These are phyloP conservation scores for Ochropacha duplaris DNA, from an alignment of 2,888 invertebrate species.

Conservation along the genomic window DNA sequence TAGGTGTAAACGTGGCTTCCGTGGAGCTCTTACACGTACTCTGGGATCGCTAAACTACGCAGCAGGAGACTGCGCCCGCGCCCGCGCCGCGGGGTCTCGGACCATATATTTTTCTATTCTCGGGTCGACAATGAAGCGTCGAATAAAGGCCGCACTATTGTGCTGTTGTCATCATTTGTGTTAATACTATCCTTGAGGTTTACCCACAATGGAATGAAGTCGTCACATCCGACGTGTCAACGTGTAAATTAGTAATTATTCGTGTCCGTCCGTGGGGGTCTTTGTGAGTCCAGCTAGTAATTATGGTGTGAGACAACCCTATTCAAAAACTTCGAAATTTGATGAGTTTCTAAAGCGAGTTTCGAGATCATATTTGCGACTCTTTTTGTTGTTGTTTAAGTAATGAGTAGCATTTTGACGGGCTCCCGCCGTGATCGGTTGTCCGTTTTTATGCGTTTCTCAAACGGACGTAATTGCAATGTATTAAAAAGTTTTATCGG, in stretches of 20 bases:
- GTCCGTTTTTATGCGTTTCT: slow-evolving; percentile 67
- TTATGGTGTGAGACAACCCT: slow-evolving; percentile 54
- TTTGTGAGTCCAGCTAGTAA: slow-evolving; percentile 62
- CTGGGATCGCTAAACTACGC: slow-evolving; percentile 67
- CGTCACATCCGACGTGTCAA: slow-evolving; percentile 70
- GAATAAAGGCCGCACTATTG: slow-evolving; percentile 69
- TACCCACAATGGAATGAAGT: slow-evolving; percentile 78
- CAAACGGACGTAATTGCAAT: slow-evolving; percentile 73
- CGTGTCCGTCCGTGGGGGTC: slow-evolving; percentile 69
- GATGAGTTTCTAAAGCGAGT: slow-evolving; percentile 46
- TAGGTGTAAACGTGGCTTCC: slow-evolving; percentile 81
- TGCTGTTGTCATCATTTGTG: slow-evolving; percentile 80
- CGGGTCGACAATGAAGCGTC: slow-evolving; percentile 67
- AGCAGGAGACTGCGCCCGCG: slow-evolving; percentile 65
- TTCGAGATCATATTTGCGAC: slow-evolving; percentile 55
- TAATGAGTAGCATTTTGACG: slow-evolving; percentile 54
- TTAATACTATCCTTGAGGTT: slow-evolving; percentile 82
- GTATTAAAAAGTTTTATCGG: slow-evolving; percentile 70
- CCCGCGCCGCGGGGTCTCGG: slow-evolving; percentile 66
- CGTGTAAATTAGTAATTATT: slow-evolving; percentile 80
- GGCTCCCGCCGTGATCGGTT: slow-evolving; percentile 58
- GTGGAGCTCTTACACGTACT: slow-evolving; percentile 54
- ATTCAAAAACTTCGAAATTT: slow-evolving; percentile 49
- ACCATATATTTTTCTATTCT: slow-evolving; percentile 79
- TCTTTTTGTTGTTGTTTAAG: slow-evolving; percentile 42